A percentile compares a stretch with the other conserved stretches of the same genome.
Evolutionary conservation across 1,140 invertebrate genomes (phyloP).

Genomic region (Teleogryllus occipitalis): DNA sequence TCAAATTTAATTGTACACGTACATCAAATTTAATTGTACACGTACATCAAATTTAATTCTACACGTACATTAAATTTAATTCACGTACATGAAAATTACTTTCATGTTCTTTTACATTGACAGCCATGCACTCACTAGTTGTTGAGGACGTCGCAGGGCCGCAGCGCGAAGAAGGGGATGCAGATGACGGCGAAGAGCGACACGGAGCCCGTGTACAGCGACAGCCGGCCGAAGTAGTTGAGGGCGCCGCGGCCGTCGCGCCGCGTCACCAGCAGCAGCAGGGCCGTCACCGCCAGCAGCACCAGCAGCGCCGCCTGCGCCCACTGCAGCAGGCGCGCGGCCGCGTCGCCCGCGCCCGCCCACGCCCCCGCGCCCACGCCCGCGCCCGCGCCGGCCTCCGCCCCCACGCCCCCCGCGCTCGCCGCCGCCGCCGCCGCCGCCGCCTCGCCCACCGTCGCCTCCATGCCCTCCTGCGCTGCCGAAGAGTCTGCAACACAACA

Average conservation of each 20-base stretch:
- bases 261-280: background rate
- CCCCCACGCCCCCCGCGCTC: no score
- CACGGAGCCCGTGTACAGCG: constrained; percentile 30
- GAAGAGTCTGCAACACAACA: no score
- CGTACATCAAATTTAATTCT: no score
- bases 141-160: constrained; percentile 32
- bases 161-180: constrained; percentile 31
- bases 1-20: no score
- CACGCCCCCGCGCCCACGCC: no score
- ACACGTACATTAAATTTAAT: no score
- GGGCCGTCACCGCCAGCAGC: background rate
- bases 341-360: background rate
- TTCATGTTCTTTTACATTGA: no score
- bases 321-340: background rate
- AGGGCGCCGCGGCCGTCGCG: constrained; percentile 13
- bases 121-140: constrained; percentile 31
- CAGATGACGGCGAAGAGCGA: constrained; percentile 28
- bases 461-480: background rate
- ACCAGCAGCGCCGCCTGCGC: background rate
- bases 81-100: no score
- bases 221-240: constrained; percentile 33
- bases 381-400: no score
- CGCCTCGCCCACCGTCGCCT: no score
- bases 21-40: no score
- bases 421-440: no score